These are phyloP conservation scores for Erebia aethiops DNA, from an alignment of 2,888 invertebrate species.

Conservation along the genomic window DNA sequence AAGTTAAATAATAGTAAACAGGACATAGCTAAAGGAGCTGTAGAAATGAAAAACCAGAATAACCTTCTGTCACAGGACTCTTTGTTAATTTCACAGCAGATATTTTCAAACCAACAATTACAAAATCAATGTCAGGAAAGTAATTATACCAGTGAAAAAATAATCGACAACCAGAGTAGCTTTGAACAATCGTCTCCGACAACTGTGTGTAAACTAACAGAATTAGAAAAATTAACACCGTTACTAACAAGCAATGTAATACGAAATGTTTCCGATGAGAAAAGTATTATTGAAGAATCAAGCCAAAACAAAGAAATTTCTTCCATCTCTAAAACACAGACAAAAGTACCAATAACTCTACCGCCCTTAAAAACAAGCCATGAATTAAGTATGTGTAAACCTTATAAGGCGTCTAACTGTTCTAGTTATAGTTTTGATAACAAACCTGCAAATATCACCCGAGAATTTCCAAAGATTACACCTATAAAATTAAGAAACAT, in stretches of 20 bases:
- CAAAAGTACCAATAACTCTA: neutral
- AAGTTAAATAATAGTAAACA: neutral
- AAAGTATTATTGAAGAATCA: conserved; percentile 14
- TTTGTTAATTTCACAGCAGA: too few relatives aligned
- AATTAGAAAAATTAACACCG: conserved; percentile 19
- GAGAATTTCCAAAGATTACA: conserved; percentile 9
- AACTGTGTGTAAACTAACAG: conserved; percentile 4
- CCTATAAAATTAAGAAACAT: conserved; percentile 11
- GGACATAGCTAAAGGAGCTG: neutral
- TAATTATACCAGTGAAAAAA: neutral
- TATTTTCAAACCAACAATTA: neutral
- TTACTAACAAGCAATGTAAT: conserved; percentile 16
- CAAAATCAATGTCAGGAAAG: neutral
- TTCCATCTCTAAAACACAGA: neutral
- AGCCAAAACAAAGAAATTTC: conserved; percentile 1
- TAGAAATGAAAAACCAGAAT: neutral
- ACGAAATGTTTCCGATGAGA: conserved; percentile 17
- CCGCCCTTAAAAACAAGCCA: neutral
- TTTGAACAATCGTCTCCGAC: neutral
- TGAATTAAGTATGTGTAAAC: neutral
- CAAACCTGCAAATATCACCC: neutral
- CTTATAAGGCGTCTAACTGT: neutral
- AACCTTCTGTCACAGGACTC: neutral
- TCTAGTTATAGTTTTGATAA: neutral
- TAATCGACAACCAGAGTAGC: neutral